phyloP scores from a whole-genome alignment of 2,888 invertebrate species.

The Gastrophysa polygoni region DNA sequence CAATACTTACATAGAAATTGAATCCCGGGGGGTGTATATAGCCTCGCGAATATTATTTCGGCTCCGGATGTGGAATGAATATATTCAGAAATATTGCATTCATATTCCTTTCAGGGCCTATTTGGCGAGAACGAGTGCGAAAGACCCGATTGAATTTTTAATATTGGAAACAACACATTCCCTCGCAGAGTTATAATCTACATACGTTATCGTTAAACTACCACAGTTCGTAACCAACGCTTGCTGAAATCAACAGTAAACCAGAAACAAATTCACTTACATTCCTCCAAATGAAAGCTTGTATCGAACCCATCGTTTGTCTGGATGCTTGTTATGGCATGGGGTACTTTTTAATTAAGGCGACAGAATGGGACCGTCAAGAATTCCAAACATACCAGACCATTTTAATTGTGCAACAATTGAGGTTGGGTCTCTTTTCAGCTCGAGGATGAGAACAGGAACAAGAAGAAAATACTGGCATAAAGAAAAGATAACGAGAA shows the following conservation, averaged over 20 bases:
- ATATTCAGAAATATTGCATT: no score
- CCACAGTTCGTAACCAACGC: constrained; percentile 57
- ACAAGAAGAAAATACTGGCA: constrained; percentile 32
- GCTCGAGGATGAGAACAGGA: constrained; percentile 11
- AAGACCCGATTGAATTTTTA: constrained; percentile 21
- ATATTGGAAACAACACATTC: constrained; percentile 39
- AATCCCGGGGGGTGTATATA: no score
- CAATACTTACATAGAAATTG: no score
- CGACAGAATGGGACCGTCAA: constrained; percentile 58
- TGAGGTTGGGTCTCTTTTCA: constrained; percentile 45
- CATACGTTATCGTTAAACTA: constrained; percentile 55
- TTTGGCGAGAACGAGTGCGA: not conserved
- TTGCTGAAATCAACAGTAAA: constrained; percentile 50
- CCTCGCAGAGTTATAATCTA: constrained; percentile 46
- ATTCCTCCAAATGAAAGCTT: constrained; percentile 9
- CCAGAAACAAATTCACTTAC: constrained; percentile 38
- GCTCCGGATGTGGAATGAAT: no score
- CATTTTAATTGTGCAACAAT: constrained; percentile 55
- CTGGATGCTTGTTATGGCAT: constrained; percentile 46
- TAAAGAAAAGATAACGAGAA: constrained; percentile 46
- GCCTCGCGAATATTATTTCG: no score
- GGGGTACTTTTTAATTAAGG: constrained; percentile 60
- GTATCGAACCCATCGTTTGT: constrained; percentile 19
- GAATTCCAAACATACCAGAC: constrained; percentile 57
- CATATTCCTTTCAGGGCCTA: no score